Percentiles rank a stretch among this genome's conserved stretches.
These are phyloP conservation scores for Mayetiola destructor DNA, from an alignment of 2,888 invertebrate species.

Conservation along the genomic window DNA sequence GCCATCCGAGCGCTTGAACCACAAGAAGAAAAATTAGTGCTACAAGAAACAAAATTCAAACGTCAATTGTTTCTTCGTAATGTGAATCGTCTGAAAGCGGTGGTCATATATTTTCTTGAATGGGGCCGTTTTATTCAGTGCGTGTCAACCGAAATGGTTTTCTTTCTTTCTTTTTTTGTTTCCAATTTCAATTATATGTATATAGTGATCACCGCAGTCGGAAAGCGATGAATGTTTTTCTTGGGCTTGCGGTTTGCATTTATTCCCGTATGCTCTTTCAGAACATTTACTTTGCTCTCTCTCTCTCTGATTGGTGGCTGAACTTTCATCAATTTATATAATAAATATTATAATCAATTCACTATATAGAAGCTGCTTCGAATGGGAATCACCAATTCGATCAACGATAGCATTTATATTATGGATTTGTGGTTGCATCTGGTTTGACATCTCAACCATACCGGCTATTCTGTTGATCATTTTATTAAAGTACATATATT, in stretches of 20 bases:
- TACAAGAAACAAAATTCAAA: conserved; percentile 89
- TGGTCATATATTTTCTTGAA: conserved; percentile 79
- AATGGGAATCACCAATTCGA: conserved; percentile 85
- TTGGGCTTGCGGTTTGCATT: no score
- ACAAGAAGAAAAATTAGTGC: conserved; percentile 87
- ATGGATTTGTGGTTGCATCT: conserved; percentile 81
- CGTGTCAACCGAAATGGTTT: conserved; percentile 35
- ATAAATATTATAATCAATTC: no score
- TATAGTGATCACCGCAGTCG: no score
- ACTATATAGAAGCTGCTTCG: conserved; percentile 74
- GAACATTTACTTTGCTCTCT: neutral
- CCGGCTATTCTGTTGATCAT: conserved; percentile 74
- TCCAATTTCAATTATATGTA: no score
- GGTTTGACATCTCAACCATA: conserved; percentile 91
- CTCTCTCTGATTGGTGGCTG: neutral
- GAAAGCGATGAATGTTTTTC: no score
- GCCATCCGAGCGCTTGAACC: conserved; percentile 87
- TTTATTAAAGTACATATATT: conserved; percentile 42
- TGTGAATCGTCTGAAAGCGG: conserved; percentile 78
- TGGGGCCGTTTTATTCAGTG: conserved; percentile 82
- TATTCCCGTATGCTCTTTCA: neutral
- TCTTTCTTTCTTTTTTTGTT: no score
- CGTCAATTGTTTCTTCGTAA: conserved; percentile 86
- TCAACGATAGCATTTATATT: conserved; percentile 69
- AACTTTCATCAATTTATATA: no score